Conservation (phyloP, 2,888 invertebrate species). For the Escarpia spicata region DNA sequence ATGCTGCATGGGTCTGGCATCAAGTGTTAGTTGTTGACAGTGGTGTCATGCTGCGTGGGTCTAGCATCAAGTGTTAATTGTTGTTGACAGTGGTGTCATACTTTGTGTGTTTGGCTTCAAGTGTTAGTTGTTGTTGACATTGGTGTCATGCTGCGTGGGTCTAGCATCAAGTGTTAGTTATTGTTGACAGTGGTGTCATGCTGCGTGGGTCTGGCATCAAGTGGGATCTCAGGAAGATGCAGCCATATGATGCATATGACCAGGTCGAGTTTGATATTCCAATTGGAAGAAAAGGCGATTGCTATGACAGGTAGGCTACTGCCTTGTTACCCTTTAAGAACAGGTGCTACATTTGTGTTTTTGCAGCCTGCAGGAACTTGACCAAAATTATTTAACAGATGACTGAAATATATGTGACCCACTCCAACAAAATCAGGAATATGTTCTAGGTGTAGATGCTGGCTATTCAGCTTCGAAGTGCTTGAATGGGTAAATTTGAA, state of each 20-base stretch:
- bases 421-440: too few relatives aligned
- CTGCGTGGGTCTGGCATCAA: constrained; percentile 97
- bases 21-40: too few relatives aligned
- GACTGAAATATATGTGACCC: neutral
- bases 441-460: neutral
- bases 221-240: constrained; percentile 95
- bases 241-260: constrained; percentile 97
- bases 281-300: constrained; percentile 93
- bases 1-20: too few relatives aligned
- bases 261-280: constrained; percentile 96
- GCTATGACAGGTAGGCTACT: constrained; percentile 85
- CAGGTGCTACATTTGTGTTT: neutral
- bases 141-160: constrained; percentile 10
- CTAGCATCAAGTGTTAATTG: too few relatives aligned
- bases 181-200: constrained; percentile 88
- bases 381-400: neutral
- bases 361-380: neutral
- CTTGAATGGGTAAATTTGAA: too few relatives aligned
- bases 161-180: neutral
- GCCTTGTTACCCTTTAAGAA: neutral
- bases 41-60: too few relatives aligned
- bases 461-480: neutral
- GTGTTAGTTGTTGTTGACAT: neutral
- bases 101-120: too few relatives aligned
- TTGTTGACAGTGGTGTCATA: too few relatives aligned